Percentiles rank a stretch among this genome's conserved stretches.
Evolutionary conservation across 2,888 invertebrate genomes (phyloP).

Genomic region (Beris chalybata): DNA sequence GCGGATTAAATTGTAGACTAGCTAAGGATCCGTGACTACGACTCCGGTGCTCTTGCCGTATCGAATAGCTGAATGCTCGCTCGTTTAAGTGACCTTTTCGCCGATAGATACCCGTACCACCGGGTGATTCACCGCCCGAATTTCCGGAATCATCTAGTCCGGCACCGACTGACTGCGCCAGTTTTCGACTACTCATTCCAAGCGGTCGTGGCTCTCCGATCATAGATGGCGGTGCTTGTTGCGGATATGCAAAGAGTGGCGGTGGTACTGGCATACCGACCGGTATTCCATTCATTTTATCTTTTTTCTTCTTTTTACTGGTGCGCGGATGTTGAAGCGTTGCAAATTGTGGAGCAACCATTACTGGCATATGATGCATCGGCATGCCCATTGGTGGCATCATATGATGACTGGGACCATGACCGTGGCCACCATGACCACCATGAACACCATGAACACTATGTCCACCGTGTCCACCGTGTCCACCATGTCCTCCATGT

Average conservation of each 20-base stretch:
- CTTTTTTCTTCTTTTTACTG: slow-evolving; percentile 58
- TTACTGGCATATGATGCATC: slow-evolving; percentile 54
- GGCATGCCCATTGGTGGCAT: slow-evolving; percentile 51
- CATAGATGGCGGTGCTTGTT: slow-evolving; percentile 57
- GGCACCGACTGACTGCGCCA: slow-evolving; percentile 71
- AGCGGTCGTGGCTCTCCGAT: slow-evolving; percentile 62
- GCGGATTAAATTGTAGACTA: slow-evolving; percentile 85
- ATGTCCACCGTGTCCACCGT: slow-evolving; percentile 46
- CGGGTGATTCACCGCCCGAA: slow-evolving; percentile 61
- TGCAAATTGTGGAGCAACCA: slow-evolving; percentile 62
- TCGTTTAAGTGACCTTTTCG: slow-evolving; percentile 92
- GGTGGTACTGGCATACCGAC: slow-evolving; percentile 59
- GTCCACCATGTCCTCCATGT: slow-evolving; percentile 49
- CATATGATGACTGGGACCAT: slow-evolving; percentile 52
- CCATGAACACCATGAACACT: slow-evolving; percentile 43
- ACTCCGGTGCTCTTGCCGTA: slow-evolving; percentile 89
- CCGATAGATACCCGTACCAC: slow-evolving; percentile 82
- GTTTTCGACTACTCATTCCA: slow-evolving; percentile 60
- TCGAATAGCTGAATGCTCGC: slow-evolving; percentile 90
- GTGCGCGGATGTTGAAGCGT: slow-evolving; percentile 66
- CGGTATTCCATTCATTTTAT: slow-evolving; percentile 54
- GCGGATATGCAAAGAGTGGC: slow-evolving; percentile 57
- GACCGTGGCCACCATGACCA: slow-evolving; percentile 45
- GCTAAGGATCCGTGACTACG: slow-evolving; percentile 90
- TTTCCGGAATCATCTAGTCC: slow-evolving; percentile 61